Evolutionary conservation across 2,888 invertebrate species (phyloP), one percentile per base, ranked within the genome.

Genomic region (Megaustenia siamemsis): DNA sequence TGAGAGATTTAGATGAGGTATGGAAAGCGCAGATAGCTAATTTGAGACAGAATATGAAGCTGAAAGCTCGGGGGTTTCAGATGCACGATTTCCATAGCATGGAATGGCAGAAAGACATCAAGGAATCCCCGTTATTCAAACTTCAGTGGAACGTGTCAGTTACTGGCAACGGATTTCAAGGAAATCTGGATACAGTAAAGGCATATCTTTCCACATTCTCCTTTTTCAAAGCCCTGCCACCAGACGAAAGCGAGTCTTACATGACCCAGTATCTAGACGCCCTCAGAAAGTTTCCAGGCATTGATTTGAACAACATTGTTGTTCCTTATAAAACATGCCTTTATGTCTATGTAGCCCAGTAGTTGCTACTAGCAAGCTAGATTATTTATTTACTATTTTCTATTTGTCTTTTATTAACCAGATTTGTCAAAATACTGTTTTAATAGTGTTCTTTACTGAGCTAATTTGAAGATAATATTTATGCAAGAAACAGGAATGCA

Each of bases 81-180:
- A 56, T 32, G 24, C 15, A 56, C n/a, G 5, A 45, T 56, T 4
- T 75, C 32, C 53, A 79, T 45, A 71, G 32, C 18, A 32, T 35
- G 78, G 60, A 84, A 45, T 84, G 84, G 84, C 78, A 35, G 21
- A 66, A 40, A 35, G 63, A 63, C 0, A 68, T 84, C 12, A 63
- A 71, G 10, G 18, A 15, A 38, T 78, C 71, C 2, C 45, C 71
- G 15, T 4, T 40, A 18, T 84, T 84, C 35, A 68, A 78, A n/a
- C 21, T 78, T 38, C 21, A 12, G 24, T 38, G 32, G 35, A 21
- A 78, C 40, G 32, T 15, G 6, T 56, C 71, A 28, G 60, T 84
- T 35, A 40, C 78, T 12, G 79, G 84, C 15, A 66, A 56, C 8
- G 35, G 56, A 3, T 32, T 69, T 28, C n/a, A 71, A 28, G 71